Conservation (phyloP, 2,113 vertebrate species). For the Ia io region DNA sequence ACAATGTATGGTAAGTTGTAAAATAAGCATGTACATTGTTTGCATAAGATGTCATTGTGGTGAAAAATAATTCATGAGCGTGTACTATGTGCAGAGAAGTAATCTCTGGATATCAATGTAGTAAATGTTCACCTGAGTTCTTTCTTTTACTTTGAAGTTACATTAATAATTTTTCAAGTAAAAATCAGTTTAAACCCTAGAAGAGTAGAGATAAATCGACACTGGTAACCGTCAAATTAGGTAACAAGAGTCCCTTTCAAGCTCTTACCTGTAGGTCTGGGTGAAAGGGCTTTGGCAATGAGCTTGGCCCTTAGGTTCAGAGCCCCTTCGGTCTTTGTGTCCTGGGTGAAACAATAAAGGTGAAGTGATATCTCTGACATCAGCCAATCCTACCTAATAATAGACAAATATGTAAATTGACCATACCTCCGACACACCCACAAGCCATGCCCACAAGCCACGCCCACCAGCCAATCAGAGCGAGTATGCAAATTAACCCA, state of each 20-base stretch:
- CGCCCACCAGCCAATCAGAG: no score
- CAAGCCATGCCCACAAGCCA: no score
- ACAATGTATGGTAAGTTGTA: neutral
- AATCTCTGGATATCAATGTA: neutral
- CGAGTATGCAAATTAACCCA: no score
- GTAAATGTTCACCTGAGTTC: neutral
- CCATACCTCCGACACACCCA: no score
- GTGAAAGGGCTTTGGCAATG: neutral
- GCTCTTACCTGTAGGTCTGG: neutral
- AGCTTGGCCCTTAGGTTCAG: neutral
- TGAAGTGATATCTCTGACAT: conserved; percentile 16
- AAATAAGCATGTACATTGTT: neutral
- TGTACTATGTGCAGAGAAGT: neutral
- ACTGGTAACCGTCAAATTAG: neutral
- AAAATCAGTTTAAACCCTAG: neutral
- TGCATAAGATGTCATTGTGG: neutral
- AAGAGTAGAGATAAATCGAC: neutral
- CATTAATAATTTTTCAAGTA: neutral
- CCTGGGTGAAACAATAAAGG: neutral
- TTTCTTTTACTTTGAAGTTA: conserved; percentile 35
- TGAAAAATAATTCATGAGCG: neutral
- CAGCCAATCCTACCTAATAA: no score
- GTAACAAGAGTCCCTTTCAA: neutral
- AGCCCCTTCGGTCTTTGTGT: neutral
- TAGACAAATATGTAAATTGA: no score